Evolutionary conservation across 2,888 invertebrate genomes (phyloP).

Genomic region (Mechanitis mazaeus): DNA sequence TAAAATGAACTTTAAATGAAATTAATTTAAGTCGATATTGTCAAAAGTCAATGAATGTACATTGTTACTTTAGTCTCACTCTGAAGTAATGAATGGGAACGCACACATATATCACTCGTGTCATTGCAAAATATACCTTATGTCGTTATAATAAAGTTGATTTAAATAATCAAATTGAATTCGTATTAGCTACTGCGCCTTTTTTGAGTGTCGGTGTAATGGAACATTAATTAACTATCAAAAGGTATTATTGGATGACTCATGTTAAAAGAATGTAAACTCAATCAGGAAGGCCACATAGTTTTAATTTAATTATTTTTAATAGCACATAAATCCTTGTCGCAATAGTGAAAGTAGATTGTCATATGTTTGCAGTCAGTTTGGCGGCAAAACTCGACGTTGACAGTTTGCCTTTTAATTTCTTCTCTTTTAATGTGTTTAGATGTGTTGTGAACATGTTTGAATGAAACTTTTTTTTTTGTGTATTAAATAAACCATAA

Average conservation of each 20-base stretch:
- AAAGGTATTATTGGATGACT: constrained; percentile 25
- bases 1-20: constrained; percentile 16
- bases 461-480: constrained; percentile 14
- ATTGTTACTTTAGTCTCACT: constrained; percentile 7
- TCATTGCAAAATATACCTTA: constrained; percentile 13
- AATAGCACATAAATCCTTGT: constrained; percentile 39
- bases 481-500: constrained; percentile 16
- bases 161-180: constrained; percentile 4
- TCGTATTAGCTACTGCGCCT: constrained; percentile 19
- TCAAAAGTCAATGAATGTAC: not conserved
- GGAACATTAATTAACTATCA: constrained; percentile 23
- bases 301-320: constrained; percentile 23
- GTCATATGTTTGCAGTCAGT: constrained; percentile 51
- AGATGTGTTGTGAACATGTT: constrained; percentile 22
- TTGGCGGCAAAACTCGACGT: constrained; percentile 57
- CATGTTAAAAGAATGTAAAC: constrained; percentile 25
- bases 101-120: constrained; percentile 23
- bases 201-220: constrained; percentile 29
- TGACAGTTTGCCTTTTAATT: constrained; percentile 38
- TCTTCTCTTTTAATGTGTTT: constrained; percentile 6
- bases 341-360: constrained; percentile 44
- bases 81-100: constrained; percentile 31
- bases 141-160: not conserved
- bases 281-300: constrained; percentile 18
- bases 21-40: constrained; percentile 3